Conservation (phyloP, 2,888 invertebrate genomes). For the Apotomis turbidana region DNA sequence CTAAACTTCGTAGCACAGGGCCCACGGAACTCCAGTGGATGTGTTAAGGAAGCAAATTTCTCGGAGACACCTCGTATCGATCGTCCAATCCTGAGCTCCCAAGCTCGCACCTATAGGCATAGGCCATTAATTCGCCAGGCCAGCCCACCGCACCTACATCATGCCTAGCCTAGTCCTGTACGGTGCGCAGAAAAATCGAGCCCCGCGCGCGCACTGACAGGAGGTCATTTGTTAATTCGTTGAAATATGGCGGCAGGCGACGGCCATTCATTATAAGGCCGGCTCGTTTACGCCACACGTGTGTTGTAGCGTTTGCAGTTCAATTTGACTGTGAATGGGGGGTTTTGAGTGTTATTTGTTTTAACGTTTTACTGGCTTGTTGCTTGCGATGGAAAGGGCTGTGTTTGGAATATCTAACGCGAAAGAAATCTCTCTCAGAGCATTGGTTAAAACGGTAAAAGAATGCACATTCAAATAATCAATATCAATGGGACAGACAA, state of each 20-base stretch:
- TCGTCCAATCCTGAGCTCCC: not conserved
- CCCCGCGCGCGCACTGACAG: constrained; percentile 76
- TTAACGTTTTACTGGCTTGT: no score
- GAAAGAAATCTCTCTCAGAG: no score
- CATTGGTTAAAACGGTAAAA: no score
- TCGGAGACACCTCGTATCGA: constrained; percentile 1
- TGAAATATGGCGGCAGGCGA: constrained; percentile 81
- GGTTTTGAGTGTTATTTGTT: constrained; percentile 12
- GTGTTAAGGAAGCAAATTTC: not conserved
- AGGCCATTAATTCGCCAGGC: constrained; percentile 33
- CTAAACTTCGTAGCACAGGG: no score
- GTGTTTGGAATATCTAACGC: no score
- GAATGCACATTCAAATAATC: no score
- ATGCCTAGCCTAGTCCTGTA: constrained; percentile 64
- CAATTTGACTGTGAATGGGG: constrained; percentile 31
- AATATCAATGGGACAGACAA: no score
- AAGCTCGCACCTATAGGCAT: constrained; percentile 31
- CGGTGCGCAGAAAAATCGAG: constrained; percentile 81
- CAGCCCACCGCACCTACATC: constrained; percentile 75
- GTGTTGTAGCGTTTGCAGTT: constrained; percentile 66
- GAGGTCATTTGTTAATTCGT: constrained; percentile 82
- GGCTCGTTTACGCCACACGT: constrained; percentile 81
- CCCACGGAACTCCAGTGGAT: no score
- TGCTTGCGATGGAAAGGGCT: no score
- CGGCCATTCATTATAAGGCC: constrained; percentile 81